Evolutionary conservation across 1,140 invertebrate genomes (phyloP), one percentile per base, ranked within the genome.

Genomic region (Drosophila auraria): DNA sequence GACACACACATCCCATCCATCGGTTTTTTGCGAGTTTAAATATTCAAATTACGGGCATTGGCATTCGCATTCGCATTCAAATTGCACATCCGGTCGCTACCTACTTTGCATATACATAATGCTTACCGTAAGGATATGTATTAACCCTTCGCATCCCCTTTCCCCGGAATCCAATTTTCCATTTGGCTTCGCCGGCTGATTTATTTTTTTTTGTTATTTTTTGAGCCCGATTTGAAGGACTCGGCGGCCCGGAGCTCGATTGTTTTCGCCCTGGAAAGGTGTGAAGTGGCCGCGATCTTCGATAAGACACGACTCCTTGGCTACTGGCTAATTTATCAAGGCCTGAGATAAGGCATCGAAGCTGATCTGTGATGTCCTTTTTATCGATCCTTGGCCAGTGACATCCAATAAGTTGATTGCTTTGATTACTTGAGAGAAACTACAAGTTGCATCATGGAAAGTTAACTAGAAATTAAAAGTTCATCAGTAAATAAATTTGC

Each of bases 1-100:
- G 71, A 53, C 60, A 79, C 61, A 57, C 51, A 62, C 78, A 73
- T 62, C n/a, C 5, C 27, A 11, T 12, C 17, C 3, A n/a, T 5
- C 17, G 33, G 0, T 44, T 49, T 33, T 53, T 40, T 40, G 9
- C 30, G 78, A 86, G 75, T 87, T 87, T 79, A 74, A 83, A 87
- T 87, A 87, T 87, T 87, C 84, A 89, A 87, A 87, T 87, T 87
- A 87, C 84, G 78, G 58, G 58, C 40, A 51, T 49, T 62, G 64
- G 57, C 70, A 61, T 73, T 73, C 54, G 58, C 40, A 51, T 49
- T 62, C 57, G 57, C 70, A 61, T 73, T 73, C 54, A 61, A 69
- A 71, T 81, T 72, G 78, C 73, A 87, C 78, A 81, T 87, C 84
- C 84, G 84, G 81, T 75, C 40, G 66, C 56, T 70, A 78, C 44